Conservation (phyloP, 1,140 invertebrate genomes). For the Babylonia areolata region DNA sequence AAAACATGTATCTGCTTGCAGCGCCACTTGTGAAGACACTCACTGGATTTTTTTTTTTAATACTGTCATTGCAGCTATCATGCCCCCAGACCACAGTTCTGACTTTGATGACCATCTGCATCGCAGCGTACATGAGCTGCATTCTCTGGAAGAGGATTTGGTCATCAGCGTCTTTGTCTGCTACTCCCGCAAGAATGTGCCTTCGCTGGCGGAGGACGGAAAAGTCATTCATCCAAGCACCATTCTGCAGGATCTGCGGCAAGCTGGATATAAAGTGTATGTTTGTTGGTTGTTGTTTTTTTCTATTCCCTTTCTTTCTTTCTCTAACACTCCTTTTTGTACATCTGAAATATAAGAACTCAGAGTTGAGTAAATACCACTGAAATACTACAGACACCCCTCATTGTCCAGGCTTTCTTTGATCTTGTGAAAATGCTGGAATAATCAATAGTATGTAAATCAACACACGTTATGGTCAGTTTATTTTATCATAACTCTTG, state of each 20-base stretch:
- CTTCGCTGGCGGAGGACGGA: constrained; percentile 50
- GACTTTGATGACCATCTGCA: constrained; percentile 71
- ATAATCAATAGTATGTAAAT: too few relatives aligned
- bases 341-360: too few relatives aligned
- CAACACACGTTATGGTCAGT: too few relatives aligned
- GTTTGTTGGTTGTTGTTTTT: constrained; percentile 5
- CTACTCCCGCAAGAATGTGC: constrained; percentile 64
- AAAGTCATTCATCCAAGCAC: constrained; percentile 58
- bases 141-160: constrained; percentile 62
- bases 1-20: too few relatives aligned
- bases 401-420: too few relatives aligned
- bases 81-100: constrained; percentile 69
- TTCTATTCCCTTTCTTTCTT: too few relatives aligned
- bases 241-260: constrained; percentile 61
- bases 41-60: neutral
- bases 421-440: too few relatives aligned
- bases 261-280: constrained; percentile 62
- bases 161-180: constrained; percentile 59
- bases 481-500: too few relatives aligned
- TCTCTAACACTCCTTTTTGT: too few relatives aligned
- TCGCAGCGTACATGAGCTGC: constrained; percentile 66
- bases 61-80: constrained; percentile 52
- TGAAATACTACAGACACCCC: too few relatives aligned
- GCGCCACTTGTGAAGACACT: too few relatives aligned
- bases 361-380: too few relatives aligned